Evolutionary conservation across 2,797 vertebrate genomes (phyloP), one percentile per base, ranked within the genome.

Genomic region (Helostoma temminkii): DNA sequence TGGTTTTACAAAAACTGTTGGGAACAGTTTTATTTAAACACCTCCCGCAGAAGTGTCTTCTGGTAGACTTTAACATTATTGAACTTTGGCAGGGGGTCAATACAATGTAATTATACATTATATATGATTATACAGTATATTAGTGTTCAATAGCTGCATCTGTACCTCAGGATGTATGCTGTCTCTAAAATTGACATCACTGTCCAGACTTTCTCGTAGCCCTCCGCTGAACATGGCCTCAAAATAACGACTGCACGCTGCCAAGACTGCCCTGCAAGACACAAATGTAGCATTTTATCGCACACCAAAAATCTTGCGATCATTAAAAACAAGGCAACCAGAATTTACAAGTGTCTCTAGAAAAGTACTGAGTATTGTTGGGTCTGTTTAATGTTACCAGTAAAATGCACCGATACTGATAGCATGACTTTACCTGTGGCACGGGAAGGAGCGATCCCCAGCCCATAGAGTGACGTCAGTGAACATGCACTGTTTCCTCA

Each of bases 161-260:
- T 11, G 41, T 79, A 90, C 89, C 91, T 98, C 97, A 0, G 97
- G 97, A 79, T 98, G 97, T 18, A 98, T 94, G 48, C 94, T 97
- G 83, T 98, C 96, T 6, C 94, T 95, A 90, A 98, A 98, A 82
- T 97, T 96, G 48, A 98, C 97, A 1, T 95, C 93, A 0, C 93
- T 94, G 21, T 96, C 96, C 70, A 95, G 80, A 86, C 96, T 98
- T 82, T 98, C 97, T 15, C 96, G 93, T 26, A 98, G 93, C 1
- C 97, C 97, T 0, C 96, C 96, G 61, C 96, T 97, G 76, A 98
- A 98, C 97, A 98, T 98, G 70, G 97, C 97, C 89, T 98, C 97
- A 0, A 98, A 98, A 76, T 98, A 98, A 43, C 95, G 94, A 82
- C 97, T 98, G 83, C 96, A 97, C 6, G 97, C 97, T 0, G 97